phyloP scores from a whole-genome alignment of 2,888 invertebrate species.

The Hypercompe scribonia region DNA sequence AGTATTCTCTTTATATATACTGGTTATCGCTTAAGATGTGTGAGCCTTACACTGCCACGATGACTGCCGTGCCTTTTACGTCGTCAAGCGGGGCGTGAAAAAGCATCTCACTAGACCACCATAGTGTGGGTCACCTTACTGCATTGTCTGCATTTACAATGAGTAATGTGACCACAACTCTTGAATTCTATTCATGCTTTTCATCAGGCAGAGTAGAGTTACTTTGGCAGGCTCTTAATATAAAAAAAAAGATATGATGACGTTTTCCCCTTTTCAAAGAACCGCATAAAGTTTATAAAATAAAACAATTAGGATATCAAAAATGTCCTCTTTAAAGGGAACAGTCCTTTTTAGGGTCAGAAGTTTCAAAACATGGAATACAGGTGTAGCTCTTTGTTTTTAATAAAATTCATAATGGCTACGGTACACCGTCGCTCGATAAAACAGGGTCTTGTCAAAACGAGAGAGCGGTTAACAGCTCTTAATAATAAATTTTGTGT shows the following conservation, averaged over 20 bases:
- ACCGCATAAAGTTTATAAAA: background rate
- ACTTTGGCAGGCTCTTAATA: too few relatives aligned
- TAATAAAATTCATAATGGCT: constrained; percentile 9
- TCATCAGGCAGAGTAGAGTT: too few relatives aligned
- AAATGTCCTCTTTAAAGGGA: background rate
- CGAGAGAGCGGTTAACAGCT: constrained; percentile 9
- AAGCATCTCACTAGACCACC: too few relatives aligned
- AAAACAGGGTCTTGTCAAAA: constrained; percentile 12
- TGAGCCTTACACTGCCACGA: too few relatives aligned
- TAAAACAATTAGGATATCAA: background rate
- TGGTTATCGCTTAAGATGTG: background rate
- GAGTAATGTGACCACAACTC: too few relatives aligned
- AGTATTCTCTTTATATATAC: background rate
- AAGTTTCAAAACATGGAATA: constrained; percentile 2
- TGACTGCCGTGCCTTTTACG: too few relatives aligned
- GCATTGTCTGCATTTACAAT: too few relatives aligned
- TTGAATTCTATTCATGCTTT: too few relatives aligned
- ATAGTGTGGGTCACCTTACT: too few relatives aligned
- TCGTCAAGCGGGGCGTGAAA: too few relatives aligned
- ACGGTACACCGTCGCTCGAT: constrained; percentile 1
- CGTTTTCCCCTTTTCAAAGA: background rate
- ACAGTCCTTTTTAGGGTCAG: background rate
- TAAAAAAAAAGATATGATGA: too few relatives aligned
- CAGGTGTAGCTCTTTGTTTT: constrained; percentile 2
- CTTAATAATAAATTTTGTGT: constrained; percentile 14